Evolutionary conservation across 2,888 invertebrate species (phyloP).

Genomic region (Sinopyrophorus schimmeli): DNA sequence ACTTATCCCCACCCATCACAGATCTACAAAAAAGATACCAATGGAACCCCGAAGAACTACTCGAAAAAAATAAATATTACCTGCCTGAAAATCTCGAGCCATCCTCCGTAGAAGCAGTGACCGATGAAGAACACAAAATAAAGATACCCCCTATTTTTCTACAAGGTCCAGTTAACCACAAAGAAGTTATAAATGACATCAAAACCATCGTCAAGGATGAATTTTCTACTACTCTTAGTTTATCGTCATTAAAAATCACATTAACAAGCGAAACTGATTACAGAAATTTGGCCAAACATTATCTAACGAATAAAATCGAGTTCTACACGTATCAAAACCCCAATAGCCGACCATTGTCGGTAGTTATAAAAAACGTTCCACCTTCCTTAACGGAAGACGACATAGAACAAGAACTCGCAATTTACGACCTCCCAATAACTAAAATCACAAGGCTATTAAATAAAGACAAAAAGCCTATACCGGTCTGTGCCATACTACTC

Average conservation of each 20-base stretch:
- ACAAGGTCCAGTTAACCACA: slow-evolving; percentile 4
- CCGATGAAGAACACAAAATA: slow-evolving; percentile 1
- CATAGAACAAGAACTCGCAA: slow-evolving; percentile 1
- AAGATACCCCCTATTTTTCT: slow-evolving; percentile 13
- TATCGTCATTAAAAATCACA: slow-evolving; percentile 5
- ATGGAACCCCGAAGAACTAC: no score
- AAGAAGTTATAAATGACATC: slow-evolving; percentile 5
- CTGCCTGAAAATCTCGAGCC: slow-evolving; percentile 2
- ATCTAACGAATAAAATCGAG: slow-evolving; percentile 9
- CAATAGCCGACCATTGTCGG: slow-evolving; percentile 3
- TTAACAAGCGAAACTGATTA: slow-evolving; percentile 5
- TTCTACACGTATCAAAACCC: slow-evolving; percentile 10
- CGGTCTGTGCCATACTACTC: slow-evolving; percentile 10
- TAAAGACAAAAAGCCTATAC: slow-evolving; percentile 14
- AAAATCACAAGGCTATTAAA: slow-evolving; percentile 9
- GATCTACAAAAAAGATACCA: neutral
- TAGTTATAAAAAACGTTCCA: slow-evolving; percentile 13
- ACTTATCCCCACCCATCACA: neutral
- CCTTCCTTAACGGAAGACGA: slow-evolving; percentile 10
- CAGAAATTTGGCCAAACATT: slow-evolving; percentile 12
- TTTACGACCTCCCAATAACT: slow-evolving; percentile 1
- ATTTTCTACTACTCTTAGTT: slow-evolving; percentile 2
- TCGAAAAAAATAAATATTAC: slow-evolving; percentile 11
- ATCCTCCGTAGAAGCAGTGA: neutral
- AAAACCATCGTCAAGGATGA: slow-evolving; percentile 4